Percentiles rank a stretch among this genome's conserved stretches.
Evolutionary conservation across 2,113 vertebrate species (phyloP).

Genomic region (Sitta europaea): DNA sequence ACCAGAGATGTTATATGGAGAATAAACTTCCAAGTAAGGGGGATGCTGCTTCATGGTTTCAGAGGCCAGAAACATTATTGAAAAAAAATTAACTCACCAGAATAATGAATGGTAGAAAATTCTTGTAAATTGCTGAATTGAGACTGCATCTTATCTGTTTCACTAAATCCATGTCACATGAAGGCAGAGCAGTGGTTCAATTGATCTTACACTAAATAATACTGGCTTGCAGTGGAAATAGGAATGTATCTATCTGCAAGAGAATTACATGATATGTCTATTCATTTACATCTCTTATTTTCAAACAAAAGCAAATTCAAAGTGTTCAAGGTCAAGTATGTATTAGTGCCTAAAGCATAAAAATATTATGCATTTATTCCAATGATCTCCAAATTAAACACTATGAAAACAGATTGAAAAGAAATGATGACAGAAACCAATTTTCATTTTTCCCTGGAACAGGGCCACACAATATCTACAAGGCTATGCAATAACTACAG

Average conservation of each 20-base stretch:
- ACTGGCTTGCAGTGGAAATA: not conserved
- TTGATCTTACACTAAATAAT: constrained; percentile 10
- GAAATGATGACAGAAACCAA: not conserved
- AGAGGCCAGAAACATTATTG: not conserved
- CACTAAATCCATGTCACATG: not conserved
- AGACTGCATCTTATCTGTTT: not conserved
- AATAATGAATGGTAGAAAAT: not conserved
- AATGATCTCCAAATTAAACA: not conserved
- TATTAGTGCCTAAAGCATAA: not conserved
- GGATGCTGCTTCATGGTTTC: not conserved
- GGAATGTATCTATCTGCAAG: not conserved
- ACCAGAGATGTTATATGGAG: not conserved
- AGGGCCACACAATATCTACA: not conserved
- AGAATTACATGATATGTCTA: not conserved
- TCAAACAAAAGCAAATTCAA: not conserved
- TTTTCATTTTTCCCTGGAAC: not conserved
- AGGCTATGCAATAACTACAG: not conserved
- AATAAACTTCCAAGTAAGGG: not conserved
- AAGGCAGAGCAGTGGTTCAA: not conserved
- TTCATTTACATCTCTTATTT: not conserved
- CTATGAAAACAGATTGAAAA: not conserved
- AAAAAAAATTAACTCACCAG: not conserved
- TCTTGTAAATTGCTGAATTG: not conserved
- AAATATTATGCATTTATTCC: not conserved
- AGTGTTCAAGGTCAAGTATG: not conserved